Base-by-base conservation (phyloP, 2,888 invertebrate species). In the Meliscaeva auricollis region DNA sequence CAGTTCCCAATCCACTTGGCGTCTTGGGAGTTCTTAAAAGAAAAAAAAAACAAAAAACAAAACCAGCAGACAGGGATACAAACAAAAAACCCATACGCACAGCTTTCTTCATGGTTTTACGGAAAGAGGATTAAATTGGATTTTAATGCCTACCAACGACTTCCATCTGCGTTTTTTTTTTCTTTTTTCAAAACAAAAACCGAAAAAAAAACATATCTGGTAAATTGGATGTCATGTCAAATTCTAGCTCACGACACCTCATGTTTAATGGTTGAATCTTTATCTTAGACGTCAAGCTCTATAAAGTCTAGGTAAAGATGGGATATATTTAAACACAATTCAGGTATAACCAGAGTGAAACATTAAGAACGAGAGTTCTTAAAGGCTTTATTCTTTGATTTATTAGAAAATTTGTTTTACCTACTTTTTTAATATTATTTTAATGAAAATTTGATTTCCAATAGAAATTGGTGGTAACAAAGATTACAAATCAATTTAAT, bases 221-320 rank as follows among this genome's bases (percentile, higher is more conserved):
- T 44, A 62, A 62, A 62, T 62, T 62, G 44, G 44, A 62, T 62
- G 62, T 62, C 62, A 62, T 62, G 62, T 62, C 44, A 62, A 30
- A 62, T 44, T 62, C 44, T 26, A 44, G 62, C 17, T 3, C 41
- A 22, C 9, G 62, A 62, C 62, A 62, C 30, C 30, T 44, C 11
- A 62, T 30, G 30, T 62, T 62, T 62, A 44, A 44, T 62, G 44
- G 62, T 62, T 44, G 44, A 62, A 62, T 44, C 26, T 44, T 62
- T 44, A 44, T 62, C 22, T 22, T 11, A 35, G 38, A 38, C 58
- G 44, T 26, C 44, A n/a, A n/a, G 26, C 15, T 26, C 2, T 8
- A n/a, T 26, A 38, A 9, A 38, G n/a, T 38, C 9, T 13, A 38
- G 9, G 38, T 38, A 9, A 38, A 13, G 60, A n/a, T n/a, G 60